phyloP scores from a whole-genome alignment of 2,797 vertebrate genomes.

The Etheostoma perlongum region DNA sequence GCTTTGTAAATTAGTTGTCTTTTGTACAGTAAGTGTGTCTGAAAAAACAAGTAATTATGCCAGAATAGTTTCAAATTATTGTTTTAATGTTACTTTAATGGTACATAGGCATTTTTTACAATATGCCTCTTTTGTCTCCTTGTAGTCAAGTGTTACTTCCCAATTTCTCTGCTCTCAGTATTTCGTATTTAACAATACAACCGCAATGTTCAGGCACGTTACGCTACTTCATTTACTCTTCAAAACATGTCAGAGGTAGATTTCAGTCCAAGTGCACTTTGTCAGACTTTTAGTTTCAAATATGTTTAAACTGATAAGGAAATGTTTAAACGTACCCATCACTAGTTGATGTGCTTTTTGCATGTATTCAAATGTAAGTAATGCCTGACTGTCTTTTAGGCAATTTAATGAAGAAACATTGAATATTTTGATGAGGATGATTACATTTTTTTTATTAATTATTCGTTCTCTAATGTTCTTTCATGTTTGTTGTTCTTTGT shows the following conservation, averaged over 20 bases:
- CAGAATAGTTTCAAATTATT: not conserved
- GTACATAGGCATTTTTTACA: not conserved
- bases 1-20: not conserved
- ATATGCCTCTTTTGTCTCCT: not conserved
- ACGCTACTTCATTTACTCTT: conserved; percentile 15
- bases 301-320: not conserved
- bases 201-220: not conserved
- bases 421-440: conserved; percentile 24
- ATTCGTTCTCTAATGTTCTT: conserved; percentile 32
- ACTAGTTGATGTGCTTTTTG: not conserved
- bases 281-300: not conserved
- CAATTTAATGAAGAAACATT: conserved; percentile 18
- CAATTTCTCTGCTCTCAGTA: not conserved
- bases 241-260: conserved; percentile 29
- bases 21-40: not conserved
- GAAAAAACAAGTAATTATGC: not conserved
- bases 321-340: conserved; percentile 13
- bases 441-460: conserved; percentile 1
- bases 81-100: not conserved
- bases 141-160: not conserved
- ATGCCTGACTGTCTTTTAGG: not conserved
- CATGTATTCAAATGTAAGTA: not conserved
- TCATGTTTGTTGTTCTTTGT: conserved; percentile 60
- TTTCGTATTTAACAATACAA: not conserved
- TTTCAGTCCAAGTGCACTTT: not conserved